phyloP scores from a whole-genome alignment of 2,113 vertebrate species.

The Rhinolophus ferrumequinum region DNA sequence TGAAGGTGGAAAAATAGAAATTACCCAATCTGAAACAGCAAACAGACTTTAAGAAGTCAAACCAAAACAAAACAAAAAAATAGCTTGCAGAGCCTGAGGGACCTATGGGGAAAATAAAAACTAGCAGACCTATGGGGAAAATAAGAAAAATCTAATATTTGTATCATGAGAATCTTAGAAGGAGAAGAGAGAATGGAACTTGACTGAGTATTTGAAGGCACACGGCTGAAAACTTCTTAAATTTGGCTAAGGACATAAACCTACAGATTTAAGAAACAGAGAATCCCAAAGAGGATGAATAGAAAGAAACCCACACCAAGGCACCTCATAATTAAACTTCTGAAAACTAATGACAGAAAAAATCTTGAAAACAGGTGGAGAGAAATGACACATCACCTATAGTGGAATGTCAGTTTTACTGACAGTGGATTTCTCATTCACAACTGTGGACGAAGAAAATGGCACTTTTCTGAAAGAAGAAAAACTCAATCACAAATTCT shows the following conservation, averaged over 20 bases:
- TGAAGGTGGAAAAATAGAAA: not conserved
- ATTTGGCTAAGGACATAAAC: not conserved
- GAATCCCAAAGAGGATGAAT: not conserved
- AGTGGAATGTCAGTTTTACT: not conserved
- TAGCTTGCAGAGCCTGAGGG: not conserved
- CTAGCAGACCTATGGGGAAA: not conserved
- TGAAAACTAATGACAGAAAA: not conserved
- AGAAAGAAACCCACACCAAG: not conserved
- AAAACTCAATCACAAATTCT: not conserved
- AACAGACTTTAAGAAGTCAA: not conserved
- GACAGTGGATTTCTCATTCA: not conserved
- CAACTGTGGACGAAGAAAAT: not conserved
- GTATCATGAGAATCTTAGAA: not conserved
- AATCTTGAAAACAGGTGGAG: not conserved
- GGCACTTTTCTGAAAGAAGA: not conserved
- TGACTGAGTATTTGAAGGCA: not conserved
- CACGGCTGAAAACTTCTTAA: not conserved
- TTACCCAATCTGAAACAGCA: not conserved
- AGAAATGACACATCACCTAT: not conserved
- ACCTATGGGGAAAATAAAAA: not conserved
- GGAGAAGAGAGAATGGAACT: not conserved
- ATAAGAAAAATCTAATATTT: not conserved
- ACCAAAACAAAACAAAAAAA: not conserved
- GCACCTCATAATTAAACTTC: not conserved
- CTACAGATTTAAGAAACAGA: not conserved